Conservation (phyloP, 2,888 invertebrate species). For the Vannuccia rotundouncinata region DNA sequence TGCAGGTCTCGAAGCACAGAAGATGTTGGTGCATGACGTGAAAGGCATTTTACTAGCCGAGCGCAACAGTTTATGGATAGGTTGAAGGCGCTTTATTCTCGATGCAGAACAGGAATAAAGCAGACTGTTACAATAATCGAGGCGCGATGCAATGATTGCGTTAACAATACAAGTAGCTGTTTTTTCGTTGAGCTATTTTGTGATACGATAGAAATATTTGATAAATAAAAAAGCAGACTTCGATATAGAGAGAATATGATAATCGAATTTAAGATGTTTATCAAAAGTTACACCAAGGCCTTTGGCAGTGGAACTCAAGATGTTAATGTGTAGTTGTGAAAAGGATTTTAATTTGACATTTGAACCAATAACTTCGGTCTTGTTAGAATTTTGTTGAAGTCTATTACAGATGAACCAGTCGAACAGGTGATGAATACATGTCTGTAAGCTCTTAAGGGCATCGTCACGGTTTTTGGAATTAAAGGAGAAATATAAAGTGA, state of each 20-base stretch:
- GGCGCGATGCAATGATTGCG: background rate
- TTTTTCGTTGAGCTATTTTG: background rate
- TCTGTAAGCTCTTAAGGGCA: background rate
- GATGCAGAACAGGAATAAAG: background rate
- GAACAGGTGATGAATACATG: background rate
- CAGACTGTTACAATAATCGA: background rate
- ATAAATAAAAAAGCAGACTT: background rate
- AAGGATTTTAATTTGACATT: background rate
- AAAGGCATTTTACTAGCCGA: background rate
- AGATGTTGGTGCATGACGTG: background rate
- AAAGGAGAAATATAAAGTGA: background rate
- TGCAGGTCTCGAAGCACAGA: no score
- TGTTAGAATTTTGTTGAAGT: background rate
- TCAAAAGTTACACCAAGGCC: background rate
- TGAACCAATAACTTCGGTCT: background rate
- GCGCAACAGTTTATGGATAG: no score
- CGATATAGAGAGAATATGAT: background rate
- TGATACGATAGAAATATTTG: background rate
- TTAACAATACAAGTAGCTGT: background rate
- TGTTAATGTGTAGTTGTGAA: background rate
- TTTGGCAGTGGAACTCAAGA: background rate
- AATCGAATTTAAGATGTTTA: background rate
- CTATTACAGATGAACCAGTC: background rate
- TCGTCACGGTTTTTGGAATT: background rate
- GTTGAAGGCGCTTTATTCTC: background rate